Conservation (phyloP, 2,797 vertebrate species). For the Pachyuromys duprasi region DNA sequence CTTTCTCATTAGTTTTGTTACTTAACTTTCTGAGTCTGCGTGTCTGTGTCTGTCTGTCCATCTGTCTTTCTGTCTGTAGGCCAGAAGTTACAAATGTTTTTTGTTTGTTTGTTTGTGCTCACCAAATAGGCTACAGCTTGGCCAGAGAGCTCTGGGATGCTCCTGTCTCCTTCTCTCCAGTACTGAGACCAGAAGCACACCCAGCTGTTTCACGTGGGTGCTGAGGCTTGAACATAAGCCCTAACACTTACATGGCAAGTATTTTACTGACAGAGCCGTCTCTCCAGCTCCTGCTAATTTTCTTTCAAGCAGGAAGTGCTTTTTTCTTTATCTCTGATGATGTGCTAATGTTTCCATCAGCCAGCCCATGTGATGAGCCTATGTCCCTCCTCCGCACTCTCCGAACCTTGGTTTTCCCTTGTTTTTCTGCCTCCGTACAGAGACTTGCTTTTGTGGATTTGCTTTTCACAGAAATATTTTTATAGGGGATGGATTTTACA, state of each 20-base stretch:
- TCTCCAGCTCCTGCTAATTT: background rate
- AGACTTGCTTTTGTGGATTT: too few species aligned
- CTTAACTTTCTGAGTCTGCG: background rate
- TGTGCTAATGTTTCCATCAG: too few species aligned
- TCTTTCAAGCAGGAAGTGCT: background rate
- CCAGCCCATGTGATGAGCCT: background rate
- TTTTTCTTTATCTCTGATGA: background rate
- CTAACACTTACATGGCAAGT: background rate
- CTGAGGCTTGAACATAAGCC: background rate
- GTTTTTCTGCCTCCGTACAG: background rate
- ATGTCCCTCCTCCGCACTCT: background rate
- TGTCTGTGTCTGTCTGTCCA: background rate
- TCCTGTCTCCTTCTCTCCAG: background rate
- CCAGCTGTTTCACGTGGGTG: background rate
- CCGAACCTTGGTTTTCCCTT: too few species aligned
- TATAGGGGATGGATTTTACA: rapidly evolving
- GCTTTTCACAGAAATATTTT: rapidly evolving
- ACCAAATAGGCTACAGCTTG: background rate
- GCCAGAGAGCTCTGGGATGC: background rate
- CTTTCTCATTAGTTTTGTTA: background rate
- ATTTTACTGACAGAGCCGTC: background rate
- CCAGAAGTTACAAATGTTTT: background rate
- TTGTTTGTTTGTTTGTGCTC: background rate
- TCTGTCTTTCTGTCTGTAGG: background rate
- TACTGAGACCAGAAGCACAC: background rate